A percentile compares a stretch with the other conserved stretches of the same genome.
Conservation (phyloP, 2,888 invertebrate species). For the Andricus quercusramuli region DNA sequence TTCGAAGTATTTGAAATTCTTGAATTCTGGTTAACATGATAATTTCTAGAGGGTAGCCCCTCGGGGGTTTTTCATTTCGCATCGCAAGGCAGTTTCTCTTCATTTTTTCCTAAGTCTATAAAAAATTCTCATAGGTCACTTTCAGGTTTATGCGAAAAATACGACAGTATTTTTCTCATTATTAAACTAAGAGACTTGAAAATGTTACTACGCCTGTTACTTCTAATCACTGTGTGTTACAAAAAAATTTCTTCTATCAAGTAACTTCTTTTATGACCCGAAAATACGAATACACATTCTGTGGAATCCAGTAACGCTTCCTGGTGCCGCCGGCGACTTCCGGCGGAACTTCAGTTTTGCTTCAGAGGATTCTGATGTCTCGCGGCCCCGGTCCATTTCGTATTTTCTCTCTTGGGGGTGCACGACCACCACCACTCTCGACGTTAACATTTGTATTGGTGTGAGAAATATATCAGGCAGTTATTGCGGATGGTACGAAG, state of each 20-base stretch:
- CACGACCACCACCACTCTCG: slow-evolving; percentile 8
- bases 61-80: too few species aligned
- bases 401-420: slow-evolving; percentile 13
- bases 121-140: too few species aligned
- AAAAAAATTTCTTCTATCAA: not conserved
- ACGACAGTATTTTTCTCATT: too few species aligned
- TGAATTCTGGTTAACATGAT: too few species aligned
- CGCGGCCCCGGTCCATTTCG: slow-evolving; percentile 31
- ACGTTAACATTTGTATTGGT: slow-evolving; percentile 43
- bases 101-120: too few species aligned
- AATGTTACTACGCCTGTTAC: not conserved
- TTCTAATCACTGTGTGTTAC: not conserved
- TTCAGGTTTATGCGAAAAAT: too few species aligned
- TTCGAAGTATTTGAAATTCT: too few species aligned
- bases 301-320: slow-evolving; percentile 17
- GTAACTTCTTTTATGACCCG: slow-evolving; percentile 4
- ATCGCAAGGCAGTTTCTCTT: too few species aligned
- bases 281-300: slow-evolving; percentile 11
- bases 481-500: slow-evolving; percentile 63
- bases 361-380: slow-evolving; percentile 15
- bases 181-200: not conserved
- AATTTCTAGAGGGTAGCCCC: too few species aligned
- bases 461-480: slow-evolving; percentile 62
- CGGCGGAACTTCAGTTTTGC: slow-evolving; percentile 34
- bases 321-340: slow-evolving; percentile 29